Evolutionary conservation across 1,140 invertebrate species (phyloP), one percentile per base, ranked within the genome.

Genomic region (Macrotrachela quadricornifera): DNA sequence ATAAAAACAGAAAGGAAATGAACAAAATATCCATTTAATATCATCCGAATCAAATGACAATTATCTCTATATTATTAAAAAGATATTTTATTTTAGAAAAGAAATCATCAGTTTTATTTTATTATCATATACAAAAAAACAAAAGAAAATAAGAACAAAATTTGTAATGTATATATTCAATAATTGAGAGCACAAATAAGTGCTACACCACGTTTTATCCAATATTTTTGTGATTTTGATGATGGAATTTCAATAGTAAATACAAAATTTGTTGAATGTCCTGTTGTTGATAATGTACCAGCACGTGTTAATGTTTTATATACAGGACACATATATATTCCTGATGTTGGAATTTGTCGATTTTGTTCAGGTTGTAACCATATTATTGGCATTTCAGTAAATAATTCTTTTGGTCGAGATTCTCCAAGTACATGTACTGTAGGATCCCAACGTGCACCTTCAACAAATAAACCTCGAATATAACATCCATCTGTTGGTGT

Each of bases 181-280:
- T 71, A 71, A 57, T 71, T 66, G n/a, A 71, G 63, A 49, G 70
- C 69, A 64, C 67, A 70, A n/a, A 71, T 56, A 59, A 71, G 56
- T 30, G 70, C 70, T 14, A 71, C 69, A 37, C 66, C 69, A 41
- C 68, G 48, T 57, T 70, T 67, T 39, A 71, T 70, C 70, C 70
- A 71, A 59, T 71, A 64, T 51, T 66, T 63, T 57, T 69, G 66
- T 6, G 49, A 17, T 49, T 66, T 61, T 48, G 66, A 61, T 18
- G 63, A 62, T 10, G 69, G 67, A 37, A 71, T 49, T 55, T 71
- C 69, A 46, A 70, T 61, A 2, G 64, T 58, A 56, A 71, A 71
- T 6, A 71, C 69, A 62, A 70, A 71, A 62, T 71, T 71, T 12
- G 70, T 71, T 16, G 70, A 71, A 51, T 69, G 67, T 40, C 70